Conservation (phyloP, 2,113 vertebrate species). For the Perognathus longimembris region DNA sequence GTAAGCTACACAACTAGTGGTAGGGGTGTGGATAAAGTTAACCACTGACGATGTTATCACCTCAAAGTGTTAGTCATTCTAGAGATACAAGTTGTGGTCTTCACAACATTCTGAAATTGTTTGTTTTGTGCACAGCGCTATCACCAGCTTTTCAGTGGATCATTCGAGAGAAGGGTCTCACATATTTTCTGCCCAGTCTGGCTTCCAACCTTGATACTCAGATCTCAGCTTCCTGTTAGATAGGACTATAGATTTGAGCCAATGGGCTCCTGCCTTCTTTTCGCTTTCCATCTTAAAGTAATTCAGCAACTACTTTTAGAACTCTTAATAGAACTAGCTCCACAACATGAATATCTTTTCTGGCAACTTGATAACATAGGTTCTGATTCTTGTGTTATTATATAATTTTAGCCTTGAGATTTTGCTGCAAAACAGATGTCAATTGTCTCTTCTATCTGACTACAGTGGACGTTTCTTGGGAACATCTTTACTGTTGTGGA, state of each 20-base stretch:
- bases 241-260: too few relatives aligned
- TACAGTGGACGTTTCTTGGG: background rate
- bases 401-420: background rate
- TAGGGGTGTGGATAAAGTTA: background rate
- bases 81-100: background rate
- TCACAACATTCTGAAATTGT: background rate
- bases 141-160: too few relatives aligned
- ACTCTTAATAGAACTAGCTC: background rate
- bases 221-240: too few relatives aligned
- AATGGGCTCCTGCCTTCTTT: background rate
- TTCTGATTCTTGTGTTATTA: background rate
- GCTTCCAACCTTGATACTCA: too few relatives aligned
- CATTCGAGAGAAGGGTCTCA: too few relatives aligned
- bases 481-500: background rate
- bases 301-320: background rate
- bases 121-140: too few relatives aligned
- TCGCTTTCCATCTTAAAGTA: background rate
- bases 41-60: background rate
- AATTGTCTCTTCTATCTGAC: accelerated
- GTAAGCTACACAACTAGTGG: background rate
- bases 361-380: background rate
- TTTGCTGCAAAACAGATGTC: background rate
- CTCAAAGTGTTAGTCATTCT: background rate
- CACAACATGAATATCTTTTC: background rate
- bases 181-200: too few relatives aligned